phyloP scores from a whole-genome alignment of 2,113 vertebrate genomes.

The Chaetops frenatus region DNA sequence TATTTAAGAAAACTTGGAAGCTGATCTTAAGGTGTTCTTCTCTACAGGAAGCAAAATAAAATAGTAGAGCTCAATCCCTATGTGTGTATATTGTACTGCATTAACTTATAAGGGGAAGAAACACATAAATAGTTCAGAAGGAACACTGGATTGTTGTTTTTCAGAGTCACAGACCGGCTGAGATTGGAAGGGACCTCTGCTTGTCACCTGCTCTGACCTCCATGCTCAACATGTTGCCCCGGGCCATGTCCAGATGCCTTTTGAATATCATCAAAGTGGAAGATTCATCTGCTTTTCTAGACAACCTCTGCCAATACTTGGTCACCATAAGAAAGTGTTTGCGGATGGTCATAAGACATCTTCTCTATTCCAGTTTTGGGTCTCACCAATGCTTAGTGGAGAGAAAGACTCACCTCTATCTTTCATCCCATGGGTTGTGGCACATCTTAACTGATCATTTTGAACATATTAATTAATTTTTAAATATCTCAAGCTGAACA shows the following conservation, averaged over 20 bases:
- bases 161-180: neutral
- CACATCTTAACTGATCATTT: neutral
- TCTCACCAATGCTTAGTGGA: neutral
- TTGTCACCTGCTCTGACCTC: neutral
- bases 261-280: neutral
- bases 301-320: accelerated
- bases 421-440: neutral
- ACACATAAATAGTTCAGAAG: neutral
- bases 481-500: neutral
- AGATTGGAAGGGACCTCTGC: neutral
- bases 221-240: neutral
- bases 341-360: too few relatives aligned
- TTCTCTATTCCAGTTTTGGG: neutral
- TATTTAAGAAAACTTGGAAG: neutral
- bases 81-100: neutral
- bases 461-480: neutral
- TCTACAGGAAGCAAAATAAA: neutral
- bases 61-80: neutral
- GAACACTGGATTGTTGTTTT: neutral
- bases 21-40: neutral
- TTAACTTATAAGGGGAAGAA: neutral
- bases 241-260: neutral
- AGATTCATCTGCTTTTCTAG: neutral
- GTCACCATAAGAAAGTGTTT: neutral
- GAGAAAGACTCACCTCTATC: neutral